Evolutionary conservation across 2,797 vertebrate species (phyloP), one percentile per base, ranked within the genome.

Genomic region (Cryptoblepharus egeriae): DNA sequence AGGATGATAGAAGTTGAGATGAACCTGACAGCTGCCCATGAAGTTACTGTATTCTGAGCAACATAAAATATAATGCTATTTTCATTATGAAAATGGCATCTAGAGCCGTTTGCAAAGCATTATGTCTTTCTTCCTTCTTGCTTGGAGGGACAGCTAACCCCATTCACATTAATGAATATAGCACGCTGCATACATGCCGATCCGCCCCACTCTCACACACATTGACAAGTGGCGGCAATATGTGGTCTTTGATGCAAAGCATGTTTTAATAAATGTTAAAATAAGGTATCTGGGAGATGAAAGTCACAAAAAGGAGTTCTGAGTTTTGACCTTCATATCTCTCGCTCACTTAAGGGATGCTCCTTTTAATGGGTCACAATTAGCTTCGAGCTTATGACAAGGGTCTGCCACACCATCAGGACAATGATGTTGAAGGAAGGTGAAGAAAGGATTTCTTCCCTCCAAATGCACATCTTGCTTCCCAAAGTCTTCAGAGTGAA

Each of bases 11-110:
- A 39, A 1, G 72, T 77, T 42, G 5, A 30, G 80, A 65, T 37
- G 37, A 84, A 82, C 77, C 68, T 75, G 80, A 89, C 77, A 87
- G 88, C 81, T 91, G 84, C 72, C 80, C 89, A 63, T 42, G 26
- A 75, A 89, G 82, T 57, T 12, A 12, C 2, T 28, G 12, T 75
- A 18, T 85, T 85, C 12, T 68, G 77, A 58, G 55, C 49, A 79
- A 74, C 84, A 87, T 76, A 89, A 78, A 90, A 84, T 67, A 84
- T 11, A 88, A 85, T 35, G 32, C 58, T 84, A 75, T 92, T 93
- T 93, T 92, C 88, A 78, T 90, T 84, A 81, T 39, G 60, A 90
- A 85, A 89, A 79, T 75, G 77, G 88, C 82, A 84, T n/a, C 4
- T 4, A 28, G 63, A 89, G 24, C 22, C 75, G 35, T 61, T 85